Conservation (phyloP, 1,140 invertebrate species). For the Pseudachorutes palmiensis region DNA sequence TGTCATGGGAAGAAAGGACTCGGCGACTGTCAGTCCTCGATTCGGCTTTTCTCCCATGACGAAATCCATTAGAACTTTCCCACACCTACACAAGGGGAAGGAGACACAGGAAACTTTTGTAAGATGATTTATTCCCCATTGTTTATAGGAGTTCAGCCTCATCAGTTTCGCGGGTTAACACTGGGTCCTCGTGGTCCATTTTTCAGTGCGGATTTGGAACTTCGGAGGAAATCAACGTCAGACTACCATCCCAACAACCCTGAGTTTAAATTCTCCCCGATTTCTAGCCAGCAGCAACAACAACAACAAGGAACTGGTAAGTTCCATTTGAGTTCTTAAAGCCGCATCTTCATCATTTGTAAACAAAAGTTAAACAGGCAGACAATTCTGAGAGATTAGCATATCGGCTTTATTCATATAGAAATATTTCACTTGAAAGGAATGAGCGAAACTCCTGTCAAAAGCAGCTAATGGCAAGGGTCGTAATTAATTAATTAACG, state of each 20-base stretch:
- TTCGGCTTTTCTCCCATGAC: too few relatives aligned
- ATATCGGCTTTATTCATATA: too few relatives aligned
- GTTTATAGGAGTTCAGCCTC: conserved; percentile 30
- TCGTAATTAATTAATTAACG: too few relatives aligned
- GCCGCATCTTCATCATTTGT: neutral
- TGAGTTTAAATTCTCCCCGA: conserved; percentile 31
- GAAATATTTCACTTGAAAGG: too few relatives aligned
- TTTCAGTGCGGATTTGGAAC: conserved; percentile 16
- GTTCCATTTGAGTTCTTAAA: neutral
- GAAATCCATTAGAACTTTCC: neutral
- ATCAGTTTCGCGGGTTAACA: conserved; percentile 35
- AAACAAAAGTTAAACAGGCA: neutral
- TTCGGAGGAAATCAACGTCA: conserved; percentile 18
- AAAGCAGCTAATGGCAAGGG: too few relatives aligned
- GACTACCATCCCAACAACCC: conserved; percentile 27
- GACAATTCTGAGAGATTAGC: too few relatives aligned
- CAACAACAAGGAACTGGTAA: conserved; percentile 24
- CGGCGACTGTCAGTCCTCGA: too few relatives aligned
- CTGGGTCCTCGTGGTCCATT: conserved; percentile 22
- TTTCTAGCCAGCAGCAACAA: conserved; percentile 24
- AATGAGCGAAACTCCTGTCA: too few relatives aligned
- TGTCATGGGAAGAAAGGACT: too few relatives aligned
- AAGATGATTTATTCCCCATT: conserved; percentile 31
- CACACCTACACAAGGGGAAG: neutral
- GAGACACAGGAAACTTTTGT: too few relatives aligned